Conservation (phyloP, 1,140 invertebrate species). For the Ruditapes philippinarum region DNA sequence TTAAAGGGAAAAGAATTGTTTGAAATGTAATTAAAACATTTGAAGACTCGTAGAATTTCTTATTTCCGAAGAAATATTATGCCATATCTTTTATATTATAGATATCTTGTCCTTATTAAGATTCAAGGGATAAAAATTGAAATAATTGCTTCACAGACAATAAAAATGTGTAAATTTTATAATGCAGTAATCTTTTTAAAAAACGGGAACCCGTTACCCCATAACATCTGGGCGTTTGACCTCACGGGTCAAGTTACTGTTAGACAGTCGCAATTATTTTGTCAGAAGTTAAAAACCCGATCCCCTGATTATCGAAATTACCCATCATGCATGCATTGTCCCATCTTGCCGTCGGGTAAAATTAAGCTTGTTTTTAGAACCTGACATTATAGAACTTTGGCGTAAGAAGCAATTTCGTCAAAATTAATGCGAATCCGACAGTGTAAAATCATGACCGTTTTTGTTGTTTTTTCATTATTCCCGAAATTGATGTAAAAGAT, state of each 20-base stretch:
- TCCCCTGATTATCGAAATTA: slow-evolving; percentile 1
- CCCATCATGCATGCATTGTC: slow-evolving; percentile 15
- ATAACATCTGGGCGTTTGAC: slow-evolving; percentile 26
- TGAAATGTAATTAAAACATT: too few species aligned
- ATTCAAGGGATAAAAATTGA: too few species aligned
- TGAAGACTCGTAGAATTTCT: too few species aligned
- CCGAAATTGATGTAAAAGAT: slow-evolving; percentile 37
- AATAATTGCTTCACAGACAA: background rate
- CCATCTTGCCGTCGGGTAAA: background rate
- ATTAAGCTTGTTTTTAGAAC: slow-evolving; percentile 17
- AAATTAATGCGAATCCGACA: background rate
- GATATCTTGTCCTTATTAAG: too few species aligned
- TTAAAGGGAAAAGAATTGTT: too few species aligned
- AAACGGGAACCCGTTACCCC: background rate
- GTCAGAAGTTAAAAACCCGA: slow-evolving; percentile 36
- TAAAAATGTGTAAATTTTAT: background rate
- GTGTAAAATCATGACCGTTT: slow-evolving; percentile 7
- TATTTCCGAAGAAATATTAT: too few species aligned
- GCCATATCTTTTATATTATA: too few species aligned
- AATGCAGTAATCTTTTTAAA: background rate
- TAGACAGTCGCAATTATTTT: slow-evolving; percentile 30
- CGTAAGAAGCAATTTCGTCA: background rate
- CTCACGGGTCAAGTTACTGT: background rate
- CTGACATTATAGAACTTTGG: background rate
- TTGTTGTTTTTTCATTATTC: slow-evolving; percentile 38